Conservation (phyloP, 2,113 vertebrate genomes). For the Andinoacara biseriatus region DNA sequence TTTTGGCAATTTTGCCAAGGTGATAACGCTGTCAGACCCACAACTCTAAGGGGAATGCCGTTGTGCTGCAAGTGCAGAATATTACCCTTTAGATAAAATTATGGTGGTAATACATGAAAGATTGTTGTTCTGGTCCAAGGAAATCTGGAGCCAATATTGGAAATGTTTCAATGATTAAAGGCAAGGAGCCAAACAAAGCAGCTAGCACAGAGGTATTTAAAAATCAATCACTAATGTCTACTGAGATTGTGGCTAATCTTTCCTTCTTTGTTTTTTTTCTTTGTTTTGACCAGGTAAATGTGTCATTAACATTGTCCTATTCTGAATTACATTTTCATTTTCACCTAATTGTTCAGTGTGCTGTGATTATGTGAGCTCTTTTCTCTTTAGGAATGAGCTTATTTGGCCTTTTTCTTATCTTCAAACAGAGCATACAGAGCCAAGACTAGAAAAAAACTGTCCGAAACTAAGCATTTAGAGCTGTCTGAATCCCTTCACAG, state of each 20-base stretch:
- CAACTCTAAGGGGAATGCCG: neutral
- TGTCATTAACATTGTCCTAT: neutral
- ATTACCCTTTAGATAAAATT: slow-evolving; percentile 28
- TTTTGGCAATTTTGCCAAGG: slow-evolving; percentile 2
- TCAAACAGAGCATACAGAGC: neutral
- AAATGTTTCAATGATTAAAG: slow-evolving; percentile 26
- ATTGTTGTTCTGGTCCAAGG: slow-evolving; percentile 4
- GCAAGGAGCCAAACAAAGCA: slow-evolving; percentile 28
- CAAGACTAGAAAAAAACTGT: no score
- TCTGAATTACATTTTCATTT: neutral
- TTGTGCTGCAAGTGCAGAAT: slow-evolving; percentile 2
- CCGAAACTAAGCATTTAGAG: no score
- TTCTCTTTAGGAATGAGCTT: neutral
- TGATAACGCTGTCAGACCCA: neutral
- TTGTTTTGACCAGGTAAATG: neutral
- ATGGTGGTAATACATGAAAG: slow-evolving; percentile 15
- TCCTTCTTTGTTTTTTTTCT: neutral
- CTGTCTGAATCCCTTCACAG: no score
- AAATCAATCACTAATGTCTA: slow-evolving; percentile 11
- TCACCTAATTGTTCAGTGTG: neutral
- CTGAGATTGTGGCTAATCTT: neutral
- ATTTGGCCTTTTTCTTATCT: neutral
- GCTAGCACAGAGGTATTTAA: neutral
- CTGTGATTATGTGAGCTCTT: neutral
- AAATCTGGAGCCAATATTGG: slow-evolving; percentile 27